Conservation (phyloP, 2,797 vertebrate species). For the Phoebastria nigripes region DNA sequence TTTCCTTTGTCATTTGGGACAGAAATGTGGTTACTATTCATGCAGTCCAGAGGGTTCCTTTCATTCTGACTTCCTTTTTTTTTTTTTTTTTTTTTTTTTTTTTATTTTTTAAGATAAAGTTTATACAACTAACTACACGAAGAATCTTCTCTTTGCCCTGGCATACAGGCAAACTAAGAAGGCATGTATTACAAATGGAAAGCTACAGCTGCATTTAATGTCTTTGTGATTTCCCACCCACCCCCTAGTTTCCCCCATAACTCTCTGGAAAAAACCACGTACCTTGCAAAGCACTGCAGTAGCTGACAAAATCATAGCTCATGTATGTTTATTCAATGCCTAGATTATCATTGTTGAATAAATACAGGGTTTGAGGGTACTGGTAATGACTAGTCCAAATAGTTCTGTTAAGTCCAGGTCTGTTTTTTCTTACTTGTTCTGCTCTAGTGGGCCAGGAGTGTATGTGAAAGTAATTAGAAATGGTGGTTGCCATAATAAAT, state of each 20-base stretch:
- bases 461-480: neutral
- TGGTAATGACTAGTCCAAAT: neutral
- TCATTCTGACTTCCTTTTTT: neutral
- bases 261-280: rapidly evolving
- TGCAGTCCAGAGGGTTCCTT: neutral
- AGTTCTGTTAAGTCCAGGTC: neutral
- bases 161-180: neutral
- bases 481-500: neutral
- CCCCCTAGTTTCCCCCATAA: neutral
- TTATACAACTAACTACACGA: neutral
- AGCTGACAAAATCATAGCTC: neutral
- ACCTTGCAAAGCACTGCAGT: neutral
- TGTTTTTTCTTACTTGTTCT: neutral
- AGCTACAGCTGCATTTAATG: neutral
- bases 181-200: neutral
- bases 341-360: neutral
- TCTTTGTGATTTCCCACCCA: no score
- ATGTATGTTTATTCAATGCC: neutral
- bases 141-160: neutral
- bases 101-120: neutral
- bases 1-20: neutral
- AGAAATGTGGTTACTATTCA: neutral
- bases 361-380: neutral
- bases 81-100: no score
- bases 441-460: neutral